A percentile compares a stretch with the other conserved stretches of the same genome.
Evolutionary conservation across 1,140 invertebrate species (phyloP).

Genomic region (Argopecten irradians): DNA sequence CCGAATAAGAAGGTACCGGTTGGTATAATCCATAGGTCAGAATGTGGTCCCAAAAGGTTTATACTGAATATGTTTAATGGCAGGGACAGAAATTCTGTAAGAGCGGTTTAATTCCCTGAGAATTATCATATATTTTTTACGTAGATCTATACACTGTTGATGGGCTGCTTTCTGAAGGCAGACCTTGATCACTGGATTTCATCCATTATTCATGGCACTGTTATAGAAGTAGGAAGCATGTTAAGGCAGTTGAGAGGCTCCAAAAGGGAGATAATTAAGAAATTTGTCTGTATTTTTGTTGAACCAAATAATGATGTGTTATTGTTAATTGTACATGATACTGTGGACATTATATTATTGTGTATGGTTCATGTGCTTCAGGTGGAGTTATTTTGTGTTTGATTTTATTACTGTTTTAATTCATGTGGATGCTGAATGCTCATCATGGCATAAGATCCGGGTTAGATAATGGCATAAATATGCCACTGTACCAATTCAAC

Average conservation of each 20-base stretch:
- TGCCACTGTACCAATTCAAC: too few relatives aligned
- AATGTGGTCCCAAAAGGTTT: not conserved
- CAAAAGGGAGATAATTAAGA: not conserved
- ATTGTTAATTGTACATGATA: too few relatives aligned
- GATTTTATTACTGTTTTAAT: too few relatives aligned
- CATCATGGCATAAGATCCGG: too few relatives aligned
- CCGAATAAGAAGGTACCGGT: too few relatives aligned
- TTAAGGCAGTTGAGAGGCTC: not conserved
- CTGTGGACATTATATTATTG: too few relatives aligned
- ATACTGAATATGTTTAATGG: not conserved
- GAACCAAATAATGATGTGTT: too few relatives aligned
- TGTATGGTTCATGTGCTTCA: too few relatives aligned
- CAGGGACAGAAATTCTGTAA: not conserved
- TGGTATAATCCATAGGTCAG: not conserved
- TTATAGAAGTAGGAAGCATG: constrained; percentile 1
- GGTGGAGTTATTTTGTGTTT: too few relatives aligned
- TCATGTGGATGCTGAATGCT: too few relatives aligned
- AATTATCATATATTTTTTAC: not conserved
- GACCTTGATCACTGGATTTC: not conserved
- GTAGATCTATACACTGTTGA: not conserved
- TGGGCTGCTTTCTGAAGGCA: not conserved
- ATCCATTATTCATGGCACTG: not conserved
- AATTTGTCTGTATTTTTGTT: too few relatives aligned
- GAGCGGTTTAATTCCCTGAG: not conserved
- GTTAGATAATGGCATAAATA: too few relatives aligned